phyloP scores from a whole-genome alignment of 2,888 invertebrate genomes.

The Aspidapion aeneum region DNA sequence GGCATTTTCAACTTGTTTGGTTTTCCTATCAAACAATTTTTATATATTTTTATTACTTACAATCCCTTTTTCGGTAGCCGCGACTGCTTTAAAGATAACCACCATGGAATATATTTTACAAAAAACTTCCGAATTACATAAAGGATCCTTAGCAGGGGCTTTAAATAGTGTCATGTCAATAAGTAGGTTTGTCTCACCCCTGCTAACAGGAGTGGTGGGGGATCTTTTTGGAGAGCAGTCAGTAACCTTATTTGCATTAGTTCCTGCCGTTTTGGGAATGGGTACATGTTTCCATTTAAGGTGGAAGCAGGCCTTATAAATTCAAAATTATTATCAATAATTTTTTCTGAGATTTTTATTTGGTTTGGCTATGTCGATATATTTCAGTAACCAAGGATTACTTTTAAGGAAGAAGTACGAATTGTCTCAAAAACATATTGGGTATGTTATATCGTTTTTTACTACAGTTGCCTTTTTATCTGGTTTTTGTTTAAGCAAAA shows the following conservation, averaged over 20 bases:
- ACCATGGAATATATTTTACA: constrained; percentile 59
- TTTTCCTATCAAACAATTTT: constrained; percentile 17
- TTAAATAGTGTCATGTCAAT: constrained; percentile 61
- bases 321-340: too few relatives aligned
- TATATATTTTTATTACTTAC: constrained; percentile 37
- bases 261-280: constrained; percentile 44
- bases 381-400: constrained; percentile 57
- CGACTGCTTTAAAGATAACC: constrained; percentile 55
- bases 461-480: constrained; percentile 54
- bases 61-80: constrained; percentile 56
- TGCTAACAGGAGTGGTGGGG: constrained; percentile 56
- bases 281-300: not conserved
- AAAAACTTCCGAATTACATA: constrained; percentile 51
- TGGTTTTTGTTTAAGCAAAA: constrained; percentile 53
- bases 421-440: constrained; percentile 55
- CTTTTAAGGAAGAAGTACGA: constrained; percentile 54
- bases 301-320: not conserved
- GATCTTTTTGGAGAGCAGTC: constrained; percentile 52
- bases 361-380: constrained; percentile 56
- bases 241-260: constrained; percentile 47
- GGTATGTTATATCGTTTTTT: constrained; percentile 62
- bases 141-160: constrained; percentile 61
- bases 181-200: constrained; percentile 58
- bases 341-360: constrained; percentile 57
- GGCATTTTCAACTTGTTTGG: constrained; percentile 34